Evolutionary conservation across 2,113 vertebrate genomes (phyloP).

Genomic region (Oreochromis tanganicae): DNA sequence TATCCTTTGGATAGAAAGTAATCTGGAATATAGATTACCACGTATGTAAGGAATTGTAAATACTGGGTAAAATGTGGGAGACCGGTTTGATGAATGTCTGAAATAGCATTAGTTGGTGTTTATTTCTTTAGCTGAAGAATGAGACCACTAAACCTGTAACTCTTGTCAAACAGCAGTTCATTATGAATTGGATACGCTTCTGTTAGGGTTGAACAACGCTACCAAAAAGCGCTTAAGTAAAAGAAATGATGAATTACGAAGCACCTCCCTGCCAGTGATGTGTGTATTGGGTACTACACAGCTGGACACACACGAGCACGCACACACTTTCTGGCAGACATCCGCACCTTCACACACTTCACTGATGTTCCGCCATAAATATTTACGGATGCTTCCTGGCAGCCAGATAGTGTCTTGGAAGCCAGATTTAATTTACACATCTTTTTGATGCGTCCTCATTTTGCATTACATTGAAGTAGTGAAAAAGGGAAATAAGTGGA

Average conservation of each 20-base stretch:
- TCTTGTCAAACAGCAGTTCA: constrained; percentile 30
- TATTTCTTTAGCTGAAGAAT: constrained; percentile 14
- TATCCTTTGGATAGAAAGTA: neutral
- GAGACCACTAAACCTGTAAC: neutral
- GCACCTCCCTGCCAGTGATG: constrained; percentile 14
- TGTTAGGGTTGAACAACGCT: constrained; percentile 26
- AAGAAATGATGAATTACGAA: constrained; percentile 46
- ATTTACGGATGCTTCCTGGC: constrained; percentile 67
- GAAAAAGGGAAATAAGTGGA: constrained; percentile 19
- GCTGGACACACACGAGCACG: constrained; percentile 47
- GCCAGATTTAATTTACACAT: constrained; percentile 66
- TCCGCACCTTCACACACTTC: constrained; percentile 57
- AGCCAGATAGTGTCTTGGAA: constrained; percentile 57
- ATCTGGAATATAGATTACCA: neutral
- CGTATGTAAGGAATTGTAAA: neutral
- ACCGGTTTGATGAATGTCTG: neutral
- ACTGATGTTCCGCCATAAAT: constrained; percentile 68
- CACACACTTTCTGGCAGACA: constrained; percentile 51
- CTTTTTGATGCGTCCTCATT: constrained; percentile 62
- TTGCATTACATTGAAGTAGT: constrained; percentile 61
- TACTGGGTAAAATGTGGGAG: neutral
- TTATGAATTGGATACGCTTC: constrained; percentile 36
- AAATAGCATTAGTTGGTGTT: neutral
- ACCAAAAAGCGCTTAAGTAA: constrained; percentile 32
- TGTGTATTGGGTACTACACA: constrained; percentile 25